Evolutionary conservation across 2,113 vertebrate genomes (phyloP).

Genomic region (Catharus minimus): DNA sequence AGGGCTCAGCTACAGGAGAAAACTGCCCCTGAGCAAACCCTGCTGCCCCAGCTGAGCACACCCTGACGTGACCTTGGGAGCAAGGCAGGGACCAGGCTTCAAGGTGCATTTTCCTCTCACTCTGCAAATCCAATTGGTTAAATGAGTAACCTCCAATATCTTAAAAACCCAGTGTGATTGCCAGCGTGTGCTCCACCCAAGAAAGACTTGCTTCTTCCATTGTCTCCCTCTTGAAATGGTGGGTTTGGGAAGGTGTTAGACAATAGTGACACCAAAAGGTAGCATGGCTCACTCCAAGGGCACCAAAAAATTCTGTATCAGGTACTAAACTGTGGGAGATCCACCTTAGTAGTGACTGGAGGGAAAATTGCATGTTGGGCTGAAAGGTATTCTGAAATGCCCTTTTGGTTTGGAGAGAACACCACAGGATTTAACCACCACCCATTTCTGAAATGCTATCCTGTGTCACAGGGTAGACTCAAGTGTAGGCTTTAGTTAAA

Average conservation of each 20-base stretch:
- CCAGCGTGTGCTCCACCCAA: not conserved
- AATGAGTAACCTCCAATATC: rapidly evolving
- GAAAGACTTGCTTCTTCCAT: not conserved
- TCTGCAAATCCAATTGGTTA: not conserved
- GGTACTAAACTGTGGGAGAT: not conserved
- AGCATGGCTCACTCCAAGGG: not conserved
- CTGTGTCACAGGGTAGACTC: rapidly evolving
- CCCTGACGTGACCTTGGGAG: rapidly evolving
- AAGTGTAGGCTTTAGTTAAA: not conserved
- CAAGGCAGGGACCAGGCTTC: not conserved
- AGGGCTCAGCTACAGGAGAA: not conserved
- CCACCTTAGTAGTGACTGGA: not conserved
- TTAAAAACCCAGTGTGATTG: not conserved
- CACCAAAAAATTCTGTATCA: not conserved
- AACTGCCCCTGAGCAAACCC: not conserved
- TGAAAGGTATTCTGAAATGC: not conserved
- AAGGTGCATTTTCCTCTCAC: not conserved
- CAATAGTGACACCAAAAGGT: not conserved
- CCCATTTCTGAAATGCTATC: not conserved
- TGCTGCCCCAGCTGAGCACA: rapidly evolving
- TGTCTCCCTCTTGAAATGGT: not conserved
- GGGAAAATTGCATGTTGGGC: not conserved
- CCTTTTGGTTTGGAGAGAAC: not conserved
- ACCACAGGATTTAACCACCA: not conserved
- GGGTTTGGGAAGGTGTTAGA: not conserved